Evolutionary conservation across 2,113 vertebrate species (phyloP).

Genomic region (Ursus arctos): DNA sequence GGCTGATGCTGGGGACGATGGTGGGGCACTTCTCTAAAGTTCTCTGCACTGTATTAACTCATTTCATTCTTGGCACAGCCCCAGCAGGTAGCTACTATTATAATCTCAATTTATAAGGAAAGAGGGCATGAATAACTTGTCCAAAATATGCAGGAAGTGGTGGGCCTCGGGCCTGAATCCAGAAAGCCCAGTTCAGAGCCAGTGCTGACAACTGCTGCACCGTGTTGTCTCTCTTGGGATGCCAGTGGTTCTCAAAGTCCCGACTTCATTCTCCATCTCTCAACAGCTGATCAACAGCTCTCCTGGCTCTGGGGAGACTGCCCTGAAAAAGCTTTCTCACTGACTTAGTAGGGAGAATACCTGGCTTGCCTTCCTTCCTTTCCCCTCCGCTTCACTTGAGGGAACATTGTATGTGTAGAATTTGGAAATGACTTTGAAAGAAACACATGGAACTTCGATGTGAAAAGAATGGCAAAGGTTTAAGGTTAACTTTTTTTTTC

Average conservation of each 20-base stretch:
- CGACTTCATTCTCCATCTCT: background rate
- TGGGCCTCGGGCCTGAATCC: background rate
- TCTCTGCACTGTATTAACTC: fast-evolving
- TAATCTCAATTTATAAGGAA: background rate
- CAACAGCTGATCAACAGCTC: background rate
- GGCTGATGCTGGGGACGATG: fast-evolving
- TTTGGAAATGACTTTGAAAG: background rate
- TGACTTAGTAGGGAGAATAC: background rate
- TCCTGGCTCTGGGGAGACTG: background rate
- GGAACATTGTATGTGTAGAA: background rate
- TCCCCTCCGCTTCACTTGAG: background rate
- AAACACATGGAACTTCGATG: background rate
- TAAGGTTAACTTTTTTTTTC: background rate
- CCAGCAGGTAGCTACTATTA: too few relatives aligned
- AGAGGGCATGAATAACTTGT: background rate
- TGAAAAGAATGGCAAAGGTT: background rate
- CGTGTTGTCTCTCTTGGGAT: fast-evolving
- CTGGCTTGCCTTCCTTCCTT: background rate
- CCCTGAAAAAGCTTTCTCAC: background rate
- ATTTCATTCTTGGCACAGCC: background rate
- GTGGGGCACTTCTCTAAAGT: background rate
- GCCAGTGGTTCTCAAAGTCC: background rate
- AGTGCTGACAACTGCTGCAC: fast-evolving
- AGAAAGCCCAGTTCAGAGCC: background rate
- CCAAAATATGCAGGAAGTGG: too few relatives aligned